These are phyloP conservation scores for Eupeodes corollae DNA, from an alignment of 1,140 invertebrate species.

Conservation along the genomic window DNA sequence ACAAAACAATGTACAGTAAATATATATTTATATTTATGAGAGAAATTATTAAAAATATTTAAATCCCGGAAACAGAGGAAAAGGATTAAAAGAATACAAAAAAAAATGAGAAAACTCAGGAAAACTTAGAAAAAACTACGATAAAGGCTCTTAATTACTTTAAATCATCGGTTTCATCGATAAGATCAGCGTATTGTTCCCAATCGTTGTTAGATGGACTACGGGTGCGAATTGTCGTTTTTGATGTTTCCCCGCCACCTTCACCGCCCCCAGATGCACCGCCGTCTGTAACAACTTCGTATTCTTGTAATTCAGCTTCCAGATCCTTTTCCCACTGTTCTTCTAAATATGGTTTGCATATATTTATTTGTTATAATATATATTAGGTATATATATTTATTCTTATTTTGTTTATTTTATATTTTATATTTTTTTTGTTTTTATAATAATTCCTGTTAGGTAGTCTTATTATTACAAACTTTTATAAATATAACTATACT, in stretches of 20 bases:
- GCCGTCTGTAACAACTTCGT: constrained; percentile 66
- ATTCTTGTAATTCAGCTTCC: constrained; percentile 83
- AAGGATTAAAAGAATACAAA: background rate
- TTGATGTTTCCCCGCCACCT: background rate
- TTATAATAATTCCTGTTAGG: background rate
- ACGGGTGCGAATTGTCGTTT: constrained; percentile 20
- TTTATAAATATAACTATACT: too few relatives aligned
- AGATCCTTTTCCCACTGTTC: constrained; percentile 90
- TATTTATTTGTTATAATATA: constrained; percentile 1
- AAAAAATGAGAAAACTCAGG: constrained; percentile 18
- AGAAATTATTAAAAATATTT: too few relatives aligned
- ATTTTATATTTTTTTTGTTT: background rate
- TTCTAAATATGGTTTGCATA: constrained; percentile 41
- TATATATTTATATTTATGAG: too few relatives aligned
- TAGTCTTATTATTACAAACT: too few relatives aligned
- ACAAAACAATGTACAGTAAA: too few relatives aligned
- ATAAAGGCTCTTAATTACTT: constrained; percentile 40
- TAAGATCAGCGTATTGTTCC: constrained; percentile 36
- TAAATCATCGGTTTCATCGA: constrained; percentile 39
- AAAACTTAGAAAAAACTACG: constrained; percentile 38
- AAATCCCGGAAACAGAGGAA: background rate
- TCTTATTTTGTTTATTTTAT: background rate
- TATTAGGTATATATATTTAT: background rate
- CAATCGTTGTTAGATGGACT: constrained; percentile 33
- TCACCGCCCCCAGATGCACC: constrained; percentile 10